These are phyloP conservation scores for Cyclophora punctaria DNA, from an alignment of 2,888 invertebrate genomes.

Conservation along the genomic window DNA sequence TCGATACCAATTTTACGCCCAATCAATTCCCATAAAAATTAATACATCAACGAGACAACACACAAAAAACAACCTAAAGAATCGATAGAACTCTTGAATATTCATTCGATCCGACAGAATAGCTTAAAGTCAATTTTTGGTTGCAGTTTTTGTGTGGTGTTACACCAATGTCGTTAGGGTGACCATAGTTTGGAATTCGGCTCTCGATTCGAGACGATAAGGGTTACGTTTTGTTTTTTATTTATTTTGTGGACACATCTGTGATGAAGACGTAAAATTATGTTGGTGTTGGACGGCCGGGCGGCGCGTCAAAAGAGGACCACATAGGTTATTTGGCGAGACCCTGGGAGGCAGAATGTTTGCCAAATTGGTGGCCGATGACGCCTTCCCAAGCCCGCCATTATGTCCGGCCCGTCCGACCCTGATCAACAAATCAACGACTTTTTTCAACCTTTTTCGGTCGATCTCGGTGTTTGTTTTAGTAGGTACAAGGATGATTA, in stretches of 20 bases:
- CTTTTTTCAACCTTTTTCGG: slow-evolving; percentile 26
- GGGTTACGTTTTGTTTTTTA: slow-evolving; percentile 28
- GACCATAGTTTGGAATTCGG: slow-evolving; percentile 62
- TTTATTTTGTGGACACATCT: slow-evolving; percentile 44
- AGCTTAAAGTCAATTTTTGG: slow-evolving; percentile 50
- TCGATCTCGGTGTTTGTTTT: slow-evolving; percentile 63
- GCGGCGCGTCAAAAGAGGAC: slow-evolving; percentile 66
- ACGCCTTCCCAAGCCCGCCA: slow-evolving; percentile 64
- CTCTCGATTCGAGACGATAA: slow-evolving; percentile 40
- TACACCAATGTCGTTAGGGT: slow-evolving; percentile 64
- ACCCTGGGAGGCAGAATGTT: slow-evolving; percentile 45
- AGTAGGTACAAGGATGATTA: slow-evolving; percentile 61
- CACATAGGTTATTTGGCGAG: slow-evolving; percentile 63
- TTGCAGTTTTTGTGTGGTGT: slow-evolving; percentile 54
- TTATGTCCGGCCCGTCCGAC: slow-evolving; percentile 56
- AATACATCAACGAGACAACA: slow-evolving; percentile 51
- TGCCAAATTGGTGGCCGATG: slow-evolving; percentile 68
- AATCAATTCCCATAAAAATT: slow-evolving; percentile 66
- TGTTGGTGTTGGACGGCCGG: slow-evolving; percentile 29
- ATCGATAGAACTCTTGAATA: slow-evolving; percentile 24
- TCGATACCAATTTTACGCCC: slow-evolving; percentile 66
- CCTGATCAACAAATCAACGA: slow-evolving; percentile 65
- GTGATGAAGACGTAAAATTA: slow-evolving; percentile 72
- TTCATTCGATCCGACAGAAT: slow-evolving; percentile 46
- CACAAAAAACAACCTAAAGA: slow-evolving; percentile 43